Conservation (phyloP, 2,888 invertebrate species). For the Tetragonisca angustula region DNA sequence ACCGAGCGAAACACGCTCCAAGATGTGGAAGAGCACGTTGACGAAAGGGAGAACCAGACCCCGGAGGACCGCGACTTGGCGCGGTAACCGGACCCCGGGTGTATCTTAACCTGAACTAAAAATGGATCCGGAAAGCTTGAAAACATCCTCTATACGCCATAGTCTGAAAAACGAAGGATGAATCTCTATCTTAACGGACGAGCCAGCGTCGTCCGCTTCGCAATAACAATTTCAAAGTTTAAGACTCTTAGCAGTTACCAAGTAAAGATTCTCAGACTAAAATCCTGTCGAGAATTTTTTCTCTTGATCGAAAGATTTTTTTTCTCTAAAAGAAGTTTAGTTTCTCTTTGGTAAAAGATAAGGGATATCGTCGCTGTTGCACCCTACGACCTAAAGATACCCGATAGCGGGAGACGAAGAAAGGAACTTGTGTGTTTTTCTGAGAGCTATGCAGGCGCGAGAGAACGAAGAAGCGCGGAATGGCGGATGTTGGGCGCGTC, state of each 20-base stretch:
- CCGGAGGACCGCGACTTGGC: slow-evolving; percentile 21
- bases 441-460: background rate
- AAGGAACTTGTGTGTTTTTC: background rate
- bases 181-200: too few relatives aligned
- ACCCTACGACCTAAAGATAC: too few relatives aligned
- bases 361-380: too few relatives aligned
- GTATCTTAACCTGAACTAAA: slow-evolving; percentile 33
- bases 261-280: too few relatives aligned
- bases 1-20: slow-evolving; percentile 61
- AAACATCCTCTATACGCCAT: background rate
- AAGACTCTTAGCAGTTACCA: too few relatives aligned
- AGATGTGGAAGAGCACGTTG: slow-evolving; percentile 58
- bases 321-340: too few relatives aligned
- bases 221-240: too few relatives aligned
- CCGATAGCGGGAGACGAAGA: background rate
- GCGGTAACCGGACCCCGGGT: slow-evolving; percentile 50
- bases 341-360: too few relatives aligned
- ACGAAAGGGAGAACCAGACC: slow-evolving; percentile 46
- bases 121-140: slow-evolving; percentile 1
- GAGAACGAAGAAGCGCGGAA: background rate
- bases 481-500: background rate
- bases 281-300: too few relatives aligned
- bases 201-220: too few relatives aligned
- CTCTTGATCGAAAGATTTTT: too few relatives aligned
- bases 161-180: background rate